Percentiles rank a stretch among this genome's conserved stretches.
Conservation (phyloP, 2,888 invertebrate genomes). For the Chloroclystis v-ata region DNA sequence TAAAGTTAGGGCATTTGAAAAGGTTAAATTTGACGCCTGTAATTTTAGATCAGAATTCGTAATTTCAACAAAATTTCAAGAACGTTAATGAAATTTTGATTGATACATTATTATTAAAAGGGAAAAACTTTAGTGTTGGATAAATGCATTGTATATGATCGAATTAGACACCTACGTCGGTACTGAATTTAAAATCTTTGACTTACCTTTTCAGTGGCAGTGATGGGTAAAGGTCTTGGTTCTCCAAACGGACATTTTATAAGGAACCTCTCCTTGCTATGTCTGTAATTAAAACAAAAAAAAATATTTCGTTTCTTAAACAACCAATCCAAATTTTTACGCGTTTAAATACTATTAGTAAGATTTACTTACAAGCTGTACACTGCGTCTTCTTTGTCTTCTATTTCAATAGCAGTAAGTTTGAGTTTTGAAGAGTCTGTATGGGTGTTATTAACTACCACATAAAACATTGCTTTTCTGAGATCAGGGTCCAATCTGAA, state of each 20-base stretch:
- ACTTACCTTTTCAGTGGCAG: slow-evolving; percentile 38
- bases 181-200: too few species aligned
- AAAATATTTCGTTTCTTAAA: too few species aligned
- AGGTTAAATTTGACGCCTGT: too few species aligned
- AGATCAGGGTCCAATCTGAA: slow-evolving; percentile 61
- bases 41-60: too few species aligned
- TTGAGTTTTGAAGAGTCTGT: slow-evolving; percentile 32
- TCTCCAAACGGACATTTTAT: slow-evolving; percentile 49
- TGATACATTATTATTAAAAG: too few species aligned
- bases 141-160: too few species aligned
- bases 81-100: too few species aligned
- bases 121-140: too few species aligned
- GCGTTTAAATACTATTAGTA: neutral
- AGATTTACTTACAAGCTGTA: slow-evolving; percentile 53
- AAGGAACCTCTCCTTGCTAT: slow-evolving; percentile 48
- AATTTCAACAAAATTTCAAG: too few species aligned
- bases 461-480: slow-evolving; percentile 52
- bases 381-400: slow-evolving; percentile 51
- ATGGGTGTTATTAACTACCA: slow-evolving; percentile 38
- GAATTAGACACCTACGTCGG: too few species aligned
- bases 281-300: slow-evolving; percentile 37
- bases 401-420: slow-evolving; percentile 51
- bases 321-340: neutral
- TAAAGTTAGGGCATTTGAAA: too few species aligned
- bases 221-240: slow-evolving; percentile 43